phyloP scores from a whole-genome alignment of 1,140 invertebrate genomes.

The Globodera ellingtonae region DNA sequence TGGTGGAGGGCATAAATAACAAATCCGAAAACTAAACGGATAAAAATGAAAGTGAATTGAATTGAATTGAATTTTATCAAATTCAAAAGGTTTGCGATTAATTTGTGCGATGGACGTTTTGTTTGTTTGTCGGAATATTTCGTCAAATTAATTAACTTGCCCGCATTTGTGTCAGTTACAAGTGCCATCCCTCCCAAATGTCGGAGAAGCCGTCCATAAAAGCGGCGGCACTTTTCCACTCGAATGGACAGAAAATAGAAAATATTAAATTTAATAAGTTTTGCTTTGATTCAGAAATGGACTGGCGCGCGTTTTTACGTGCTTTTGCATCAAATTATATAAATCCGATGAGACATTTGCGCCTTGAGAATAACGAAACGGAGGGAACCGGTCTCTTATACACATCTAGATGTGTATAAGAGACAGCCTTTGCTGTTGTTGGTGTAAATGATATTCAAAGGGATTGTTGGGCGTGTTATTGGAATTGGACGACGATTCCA shows the following conservation, averaged over 20 bases:
- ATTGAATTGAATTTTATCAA: too few relatives aligned
- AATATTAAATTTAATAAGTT: too few relatives aligned
- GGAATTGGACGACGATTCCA: constrained; percentile 8
- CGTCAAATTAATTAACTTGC: background rate
- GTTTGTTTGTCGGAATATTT: background rate
- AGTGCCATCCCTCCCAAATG: background rate
- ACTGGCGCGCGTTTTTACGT: too few relatives aligned
- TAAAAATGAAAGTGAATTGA: too few relatives aligned
- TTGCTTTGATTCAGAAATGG: too few relatives aligned
- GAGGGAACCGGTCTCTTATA: too few relatives aligned
- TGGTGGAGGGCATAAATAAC: background rate
- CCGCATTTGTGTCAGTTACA: background rate
- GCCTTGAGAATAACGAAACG: too few relatives aligned
- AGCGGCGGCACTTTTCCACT: background rate
- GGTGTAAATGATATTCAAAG: background rate
- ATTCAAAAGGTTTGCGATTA: too few relatives aligned
- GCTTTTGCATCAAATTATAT: too few relatives aligned
- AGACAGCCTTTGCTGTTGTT: constrained; percentile 23
- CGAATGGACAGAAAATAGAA: background rate
- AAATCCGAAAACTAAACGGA: background rate
- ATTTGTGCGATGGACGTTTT: background rate
- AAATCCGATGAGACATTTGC: too few relatives aligned
- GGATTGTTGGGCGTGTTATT: background rate
- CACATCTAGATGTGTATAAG: too few relatives aligned
- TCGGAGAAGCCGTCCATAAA: background rate